A percentile compares a stretch with the other conserved stretches of the same genome.
Conservation (phyloP, 2,113 vertebrate species). For the Brachionichthys hirsutus region DNA sequence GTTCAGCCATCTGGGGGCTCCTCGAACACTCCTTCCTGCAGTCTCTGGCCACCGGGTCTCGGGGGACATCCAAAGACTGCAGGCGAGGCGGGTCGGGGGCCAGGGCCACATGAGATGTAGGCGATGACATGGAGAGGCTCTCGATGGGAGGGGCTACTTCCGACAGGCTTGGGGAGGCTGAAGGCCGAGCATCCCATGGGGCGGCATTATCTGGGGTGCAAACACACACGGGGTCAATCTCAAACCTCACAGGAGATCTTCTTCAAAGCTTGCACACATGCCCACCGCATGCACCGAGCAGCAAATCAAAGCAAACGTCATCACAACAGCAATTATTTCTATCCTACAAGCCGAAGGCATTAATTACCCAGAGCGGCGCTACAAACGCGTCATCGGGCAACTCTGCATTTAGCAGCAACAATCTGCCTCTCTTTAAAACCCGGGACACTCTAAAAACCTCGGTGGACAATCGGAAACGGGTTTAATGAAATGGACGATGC, state of each 20-base stretch:
- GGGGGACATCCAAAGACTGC: constrained; percentile 82
- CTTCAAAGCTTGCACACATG: constrained; percentile 22
- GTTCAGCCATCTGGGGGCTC: constrained; percentile 84
- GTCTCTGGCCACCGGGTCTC: constrained; percentile 83
- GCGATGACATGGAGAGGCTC: constrained; percentile 86
- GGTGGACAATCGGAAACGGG: constrained; percentile 60
- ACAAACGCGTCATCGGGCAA: constrained; percentile 24
- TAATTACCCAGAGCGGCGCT: constrained; percentile 27
- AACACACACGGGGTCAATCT: constrained; percentile 31
- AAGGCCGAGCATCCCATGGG: constrained; percentile 91
- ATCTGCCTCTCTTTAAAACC: constrained; percentile 54
- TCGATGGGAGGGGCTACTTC: constrained; percentile 91
- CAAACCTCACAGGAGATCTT: background rate
- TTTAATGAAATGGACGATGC: constrained; percentile 72
- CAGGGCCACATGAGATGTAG: constrained; percentile 90
- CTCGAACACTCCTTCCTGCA: constrained; percentile 82
- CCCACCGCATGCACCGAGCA: constrained; percentile 48
- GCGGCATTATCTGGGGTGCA: constrained; percentile 86
- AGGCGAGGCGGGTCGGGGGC: constrained; percentile 88
- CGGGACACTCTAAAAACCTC: constrained; percentile 41
- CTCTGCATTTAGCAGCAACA: constrained; percentile 48
- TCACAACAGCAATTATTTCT: constrained; percentile 29
- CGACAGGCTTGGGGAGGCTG: constrained; percentile 95
- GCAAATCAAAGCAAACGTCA: constrained; percentile 21
- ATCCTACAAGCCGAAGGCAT: constrained; percentile 43